Base-by-base conservation (phyloP, 1,140 invertebrate species). In the Olivierus martensii region DNA sequence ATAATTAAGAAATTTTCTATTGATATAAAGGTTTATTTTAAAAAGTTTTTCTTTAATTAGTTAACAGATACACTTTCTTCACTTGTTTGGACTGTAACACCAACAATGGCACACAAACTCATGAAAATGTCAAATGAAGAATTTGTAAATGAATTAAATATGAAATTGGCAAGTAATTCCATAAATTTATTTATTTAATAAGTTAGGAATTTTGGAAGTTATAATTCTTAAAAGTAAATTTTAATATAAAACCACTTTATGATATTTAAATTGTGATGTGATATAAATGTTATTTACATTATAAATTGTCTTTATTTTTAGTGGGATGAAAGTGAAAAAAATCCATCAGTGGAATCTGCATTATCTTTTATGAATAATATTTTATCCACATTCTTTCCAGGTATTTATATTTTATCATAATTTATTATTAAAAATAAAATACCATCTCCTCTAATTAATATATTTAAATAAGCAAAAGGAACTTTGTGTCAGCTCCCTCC, bases 61-160 rank as follows among this genome's bases (percentile, higher is more conserved):
- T 69, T 95, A 5, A 80, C 77, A 53, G 75, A 81, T 41, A 74
- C 74, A 17, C 67, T 79, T 4, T 89, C 85, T 64, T 95, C 89
- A 1, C 70, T 98, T 2, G 90, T 97, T 0, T 98, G 94, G 94
- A 84, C 83, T 28, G 85, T 84, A 1, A 80, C 81, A 37, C 72
- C 75, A 54, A 72, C 37, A 63, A 66, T 53, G 63, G 87, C 88
- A 0, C 81, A 84, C 62, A 63, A 76, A 44, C 67, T 97, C 7
- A 63, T 87, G 43, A 66, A 75, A 46, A 61, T 93, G 43, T 59
- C 78, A 0, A 75, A 82, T 0, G 79, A 85, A 52, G 76, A 82
- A 56, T 99, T 99, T 75, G 79, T 93, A 0, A 86, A 93, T 69
- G 80, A 79, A 43, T 67, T 98, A 1, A 97, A 97, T 42, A 38